phyloP scores from a whole-genome alignment of 1,140 invertebrate genomes.

The Pseudomyrmex dendroicus region DNA sequence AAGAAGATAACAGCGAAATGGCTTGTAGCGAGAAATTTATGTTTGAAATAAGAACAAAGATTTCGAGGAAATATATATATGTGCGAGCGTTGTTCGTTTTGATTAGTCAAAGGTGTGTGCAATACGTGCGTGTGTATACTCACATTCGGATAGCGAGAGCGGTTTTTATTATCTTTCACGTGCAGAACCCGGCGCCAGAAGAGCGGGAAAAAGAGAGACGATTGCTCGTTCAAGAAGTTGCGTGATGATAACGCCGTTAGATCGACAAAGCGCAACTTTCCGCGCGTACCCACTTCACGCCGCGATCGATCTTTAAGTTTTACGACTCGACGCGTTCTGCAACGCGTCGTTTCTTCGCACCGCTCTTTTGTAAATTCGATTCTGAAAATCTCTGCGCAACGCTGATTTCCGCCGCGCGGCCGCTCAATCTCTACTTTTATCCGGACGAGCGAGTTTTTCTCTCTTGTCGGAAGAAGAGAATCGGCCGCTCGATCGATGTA shows the following conservation, averaged over 20 bases:
- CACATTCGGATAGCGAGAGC: background rate
- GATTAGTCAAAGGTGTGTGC: slow-evolving; percentile 8
- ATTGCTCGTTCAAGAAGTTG: slow-evolving; percentile 42
- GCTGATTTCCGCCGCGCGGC: slow-evolving; percentile 9
- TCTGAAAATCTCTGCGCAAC: slow-evolving; percentile 37
- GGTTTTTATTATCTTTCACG: background rate
- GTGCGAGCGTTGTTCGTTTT: background rate
- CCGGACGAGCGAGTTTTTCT: background rate
- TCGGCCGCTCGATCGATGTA: slow-evolving; percentile 1
- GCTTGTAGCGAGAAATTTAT: background rate
- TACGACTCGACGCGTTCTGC: slow-evolving; percentile 22
- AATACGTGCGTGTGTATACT: slow-evolving; percentile 7
- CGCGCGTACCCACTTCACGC: slow-evolving; percentile 1
- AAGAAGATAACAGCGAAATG: slow-evolving; percentile 31
- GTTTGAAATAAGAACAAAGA: background rate
- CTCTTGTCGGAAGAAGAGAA: slow-evolving; percentile 8
- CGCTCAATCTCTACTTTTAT: slow-evolving; percentile 26
- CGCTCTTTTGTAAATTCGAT: slow-evolving; percentile 37
- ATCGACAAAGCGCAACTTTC: slow-evolving; percentile 9
- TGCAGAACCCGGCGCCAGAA: too few species aligned
- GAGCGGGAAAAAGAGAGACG: background rate
- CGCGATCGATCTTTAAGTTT: slow-evolving; percentile 47
- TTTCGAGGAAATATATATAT: background rate
- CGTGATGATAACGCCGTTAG: slow-evolving; percentile 51
- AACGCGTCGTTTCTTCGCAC: slow-evolving; percentile 9